Evolutionary conservation across 2,888 invertebrate species (phyloP), one percentile per base, ranked within the genome.

Genomic region (Bellardia pandia): DNA sequence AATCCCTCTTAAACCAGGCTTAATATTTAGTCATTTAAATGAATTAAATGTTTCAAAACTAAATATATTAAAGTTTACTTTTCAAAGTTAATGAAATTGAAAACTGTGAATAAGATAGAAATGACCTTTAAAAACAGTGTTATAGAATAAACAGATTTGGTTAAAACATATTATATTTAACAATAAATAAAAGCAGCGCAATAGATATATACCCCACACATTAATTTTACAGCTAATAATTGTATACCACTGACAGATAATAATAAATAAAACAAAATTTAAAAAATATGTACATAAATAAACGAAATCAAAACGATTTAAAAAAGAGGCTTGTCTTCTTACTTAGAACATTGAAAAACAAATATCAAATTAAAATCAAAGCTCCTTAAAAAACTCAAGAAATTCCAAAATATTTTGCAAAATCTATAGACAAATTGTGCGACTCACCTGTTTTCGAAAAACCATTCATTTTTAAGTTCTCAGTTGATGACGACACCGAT

Each of bases 401-500:
- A 74, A 30, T 42, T 53, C 1, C 13, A 14, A 48, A 58, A 58
- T 58, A 23, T 56, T 23, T 37, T 40, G 16, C 40, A 13, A 74
- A 37, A 40, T 14, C 69, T 33, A 37, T 13, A 8, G 37, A 45
- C 45, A 14, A 62, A 37, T 62, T 37, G 4, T 68, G 6, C 8
- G 48, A 68, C 89, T 89, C 88, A 93, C 93, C 93, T 92, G 92
- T 90, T 91, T 93, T 91, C 82, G 91, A 91, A 60, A 90, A 89
- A 71, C 91, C 93, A 90, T 93, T 93, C 81, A 90, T 90, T 86
- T 92, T 92, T 16, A 93, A 90, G 88, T 93, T 93, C 87, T 93
- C 93, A 90, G 92, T 93, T 78, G 93, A 93, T 77, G 93, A 93
- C 40, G 93, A 92, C 48, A 93, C 91, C 86, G 93, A 93, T 82